These are phyloP conservation scores for Seira musarum DNA, from an alignment of 2,888 invertebrate genomes.

Conservation along the genomic window DNA sequence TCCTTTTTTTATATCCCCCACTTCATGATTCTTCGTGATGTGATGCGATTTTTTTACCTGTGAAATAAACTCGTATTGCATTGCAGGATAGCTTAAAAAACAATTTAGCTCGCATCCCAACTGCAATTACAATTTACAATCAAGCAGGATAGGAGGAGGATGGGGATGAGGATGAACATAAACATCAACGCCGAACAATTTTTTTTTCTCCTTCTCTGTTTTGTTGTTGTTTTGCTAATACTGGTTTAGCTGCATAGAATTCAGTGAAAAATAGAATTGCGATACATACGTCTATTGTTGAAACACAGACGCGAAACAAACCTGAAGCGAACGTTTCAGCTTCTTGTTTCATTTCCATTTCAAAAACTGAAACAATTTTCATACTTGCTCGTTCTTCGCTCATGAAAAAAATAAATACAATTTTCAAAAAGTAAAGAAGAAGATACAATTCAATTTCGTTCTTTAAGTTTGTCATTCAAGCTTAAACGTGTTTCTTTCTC, in stretches of 20 bases:
- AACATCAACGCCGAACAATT: background rate
- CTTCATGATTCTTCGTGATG: background rate
- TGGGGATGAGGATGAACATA: background rate
- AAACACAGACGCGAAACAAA: too few species aligned
- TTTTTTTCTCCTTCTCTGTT: background rate
- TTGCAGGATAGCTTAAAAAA: background rate
- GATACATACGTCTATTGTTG: too few species aligned
- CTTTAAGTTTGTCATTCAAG: too few species aligned
- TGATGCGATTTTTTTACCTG: too few species aligned
- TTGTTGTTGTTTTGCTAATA: constrained; percentile 7
- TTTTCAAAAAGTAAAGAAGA: background rate
- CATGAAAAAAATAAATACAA: too few species aligned
- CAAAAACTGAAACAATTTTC: too few species aligned
- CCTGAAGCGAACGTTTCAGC: too few species aligned
- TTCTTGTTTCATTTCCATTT: too few species aligned
- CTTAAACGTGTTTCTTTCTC: background rate
- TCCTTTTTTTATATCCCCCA: constrained; percentile 17
- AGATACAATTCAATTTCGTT: background rate
- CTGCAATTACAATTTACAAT: too few species aligned
- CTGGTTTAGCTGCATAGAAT: background rate
- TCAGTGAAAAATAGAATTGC: too few species aligned
- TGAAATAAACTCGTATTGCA: background rate
- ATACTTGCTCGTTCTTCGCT: too few species aligned
- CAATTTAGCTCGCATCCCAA: background rate
- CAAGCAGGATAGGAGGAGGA: too few species aligned